Evolutionary conservation across 1,140 invertebrate genomes (phyloP), one percentile per base, ranked within the genome.

Genomic region (Drosophila busckii): DNA sequence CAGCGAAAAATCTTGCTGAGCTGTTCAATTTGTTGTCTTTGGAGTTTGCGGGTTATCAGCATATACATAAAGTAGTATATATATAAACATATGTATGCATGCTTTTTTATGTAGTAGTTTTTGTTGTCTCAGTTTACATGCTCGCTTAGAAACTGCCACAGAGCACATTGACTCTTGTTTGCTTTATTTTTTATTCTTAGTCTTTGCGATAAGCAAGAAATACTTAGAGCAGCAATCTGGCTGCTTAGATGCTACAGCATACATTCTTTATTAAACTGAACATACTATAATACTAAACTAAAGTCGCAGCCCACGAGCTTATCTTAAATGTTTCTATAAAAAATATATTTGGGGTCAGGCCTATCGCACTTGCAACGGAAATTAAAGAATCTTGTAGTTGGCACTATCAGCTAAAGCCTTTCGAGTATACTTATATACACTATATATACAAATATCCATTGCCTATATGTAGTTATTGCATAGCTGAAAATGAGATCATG

Each of bases 361-460:
- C 60, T 82, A 78, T 78, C 73, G 55, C 53, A 23, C 53, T 64
- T 80, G 73, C 73, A 78, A 73, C 73, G 73, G 73, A 78, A 78
- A 55, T 45, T 37, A 6, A 15, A 12, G 23, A 22, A 41, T 35
- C 26, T 13, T 45, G 38, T 37, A 29, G 20, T 55, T 25, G 45
- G 19, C 31, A 10, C 19, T 31, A 31, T 31, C 31, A 20, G 17
- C 17, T 4, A 2, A 22, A 38, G 35, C 17, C 19, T 38, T 37
- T 20, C n/a, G n/a, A n/a, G n/a, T n/a, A n/a, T n/a, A n/a, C n/a
- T n/a, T n/a, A n/a, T n/a, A n/a, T n/a, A n/a, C n/a, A n/a, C n/a
- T n/a, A n/a, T n/a, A n/a, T n/a, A n/a, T n/a, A n/a, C n/a, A n/a
- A n/a, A n/a, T n/a, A n/a, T n/a, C n/a, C n/a, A n/a, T n/a, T n/a